Conservation (phyloP, 2,888 invertebrate species). For the Eupithecia vulgata region DNA sequence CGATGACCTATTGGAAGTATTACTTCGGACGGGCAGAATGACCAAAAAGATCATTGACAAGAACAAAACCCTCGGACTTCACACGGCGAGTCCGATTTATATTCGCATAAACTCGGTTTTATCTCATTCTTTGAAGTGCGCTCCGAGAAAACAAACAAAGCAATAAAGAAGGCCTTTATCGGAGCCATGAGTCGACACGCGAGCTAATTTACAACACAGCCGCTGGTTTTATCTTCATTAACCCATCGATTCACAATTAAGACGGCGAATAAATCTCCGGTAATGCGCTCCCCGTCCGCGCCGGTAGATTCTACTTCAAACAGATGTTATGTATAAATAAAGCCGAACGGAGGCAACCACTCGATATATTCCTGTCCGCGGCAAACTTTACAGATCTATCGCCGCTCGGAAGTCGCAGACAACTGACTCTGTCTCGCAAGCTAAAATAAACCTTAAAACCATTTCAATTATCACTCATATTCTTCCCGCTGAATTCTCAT, state of each 20-base stretch:
- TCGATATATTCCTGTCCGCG: constrained; percentile 84
- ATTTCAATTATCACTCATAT: constrained; percentile 35
- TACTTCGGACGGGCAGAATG: constrained; percentile 36
- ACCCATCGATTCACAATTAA: constrained; percentile 85
- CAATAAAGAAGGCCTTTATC: constrained; percentile 84
- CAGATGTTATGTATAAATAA: constrained; percentile 84
- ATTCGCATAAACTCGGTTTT: constrained; percentile 80
- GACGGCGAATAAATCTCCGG: constrained; percentile 83
- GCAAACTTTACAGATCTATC: constrained; percentile 84
- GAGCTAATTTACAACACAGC: constrained; percentile 84
- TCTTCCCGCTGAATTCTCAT: not conserved
- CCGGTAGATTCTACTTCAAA: constrained; percentile 83
- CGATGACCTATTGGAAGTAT: not conserved
- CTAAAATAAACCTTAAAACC: constrained; percentile 62
- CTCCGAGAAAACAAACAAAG: constrained; percentile 83
- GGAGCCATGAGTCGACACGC: constrained; percentile 83
- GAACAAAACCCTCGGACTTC: constrained; percentile 39
- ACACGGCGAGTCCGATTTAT: constrained; percentile 65
- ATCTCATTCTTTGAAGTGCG: constrained; percentile 82
- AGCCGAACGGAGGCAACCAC: constrained; percentile 83
- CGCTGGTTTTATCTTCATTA: constrained; percentile 84
- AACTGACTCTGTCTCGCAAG: constrained; percentile 55
- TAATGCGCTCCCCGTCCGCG: constrained; percentile 82
- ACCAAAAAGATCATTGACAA: constrained; percentile 25
- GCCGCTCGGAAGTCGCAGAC: constrained; percentile 65